Evolutionary conservation across 37 sponge, comb jelly and placozoan species (phyloP), one percentile per base, ranked within the genome.

Genomic region (Beroe forskalii): DNA sequence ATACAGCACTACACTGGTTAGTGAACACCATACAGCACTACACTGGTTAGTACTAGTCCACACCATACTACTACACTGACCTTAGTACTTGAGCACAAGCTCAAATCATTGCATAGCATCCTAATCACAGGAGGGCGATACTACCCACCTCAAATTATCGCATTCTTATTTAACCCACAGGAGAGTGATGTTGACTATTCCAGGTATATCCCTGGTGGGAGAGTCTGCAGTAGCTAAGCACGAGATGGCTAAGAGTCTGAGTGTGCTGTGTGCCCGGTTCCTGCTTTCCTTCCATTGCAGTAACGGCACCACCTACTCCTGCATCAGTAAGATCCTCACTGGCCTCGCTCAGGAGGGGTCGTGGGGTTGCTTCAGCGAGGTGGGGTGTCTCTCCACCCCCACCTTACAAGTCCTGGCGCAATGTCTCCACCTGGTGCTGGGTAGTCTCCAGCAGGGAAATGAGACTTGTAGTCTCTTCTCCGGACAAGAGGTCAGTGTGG

Each of bases 331-430:
- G 38, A 43, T 89, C 38, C 62, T 89, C 22, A 60, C 62, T 12
- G 89, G 89, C 12, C 89, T 89, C 19, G 89, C 89, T 32, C 89
- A 89, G 91, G 93, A 91, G 69, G 94, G 95, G 0, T 80, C 76
- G 40, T 96, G 96, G 96, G 93, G 33, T 22, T 94, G 95, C 40
- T 92, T 96, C 67, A 62, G 90, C 63, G 91, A 93, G 67, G 90
- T 93, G 0, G 66, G 91, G 40, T 61, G 60, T 28, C 91, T 96
- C 3, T 19, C 90, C 8, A 0, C 27, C 4, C 60, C 90, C 20
- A 62, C 90, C 36, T 41, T 96, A 40, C 90, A 93, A 38, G 75
- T 93, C 32, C 64, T 96, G 22, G 92, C 91, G 23, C 93, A 93
- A 4, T 91, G 93, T 89, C 76, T 94, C 48, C 91, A 93, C 25